Base-by-base conservation (phyloP, 2,797 vertebrate genomes). In the Rhinoraja longicauda region DNA sequence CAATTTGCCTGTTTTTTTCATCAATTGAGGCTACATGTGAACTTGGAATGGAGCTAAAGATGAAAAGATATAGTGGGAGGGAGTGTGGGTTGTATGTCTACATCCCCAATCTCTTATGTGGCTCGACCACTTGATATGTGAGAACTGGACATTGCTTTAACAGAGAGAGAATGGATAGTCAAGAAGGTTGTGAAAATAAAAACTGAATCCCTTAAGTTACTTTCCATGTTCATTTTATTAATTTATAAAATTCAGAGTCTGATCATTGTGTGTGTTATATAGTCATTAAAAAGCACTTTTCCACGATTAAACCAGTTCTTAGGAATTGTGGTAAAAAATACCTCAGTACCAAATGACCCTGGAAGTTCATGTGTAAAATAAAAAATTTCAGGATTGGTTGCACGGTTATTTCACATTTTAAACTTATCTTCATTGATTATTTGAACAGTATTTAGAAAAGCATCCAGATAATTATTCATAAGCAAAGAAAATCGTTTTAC, bases 381-480 rank as follows among this genome's bases (percentile, higher is more conserved):
- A 45, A 24, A 1, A 26, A 12, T 84, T 84, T 59, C 53, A 57
- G 84, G 82, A 57, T 24, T 59, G 10, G 45, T 10, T 84, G 81
- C 19, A 84, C 26, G 26, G 81, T 84, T 84, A 57, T 84, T 84
- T 84, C 81, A 84, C 53, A 84, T 59, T 57, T 84, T 26, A 84
- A 59, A 84, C 81, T 59, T 24, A 59, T 84, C 45, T 53, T 53
- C 12, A 12, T 45, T 45, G 45, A 45, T 3, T 45, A 45, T 45
- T 45, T 45, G 45, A 45, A 45, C 45, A 2, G 45, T 45, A 45
- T 45, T 45, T 57, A 57, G 81, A 84, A 84, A 29, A 12, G 8
- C 29, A 4, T 45, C 9, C 19, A 84, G 26, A 26, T 84, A 7
- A 84, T 32, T n/a, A 59, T 84, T 26, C 3, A 3, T 84, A 53